A percentile compares a stretch with the other conserved stretches of the same genome.
Evolutionary conservation across 30 jellyfish, hydroid and myxozoan genomes (phyloP).

Genomic region (Chrysaora quinquecirrha): DNA sequence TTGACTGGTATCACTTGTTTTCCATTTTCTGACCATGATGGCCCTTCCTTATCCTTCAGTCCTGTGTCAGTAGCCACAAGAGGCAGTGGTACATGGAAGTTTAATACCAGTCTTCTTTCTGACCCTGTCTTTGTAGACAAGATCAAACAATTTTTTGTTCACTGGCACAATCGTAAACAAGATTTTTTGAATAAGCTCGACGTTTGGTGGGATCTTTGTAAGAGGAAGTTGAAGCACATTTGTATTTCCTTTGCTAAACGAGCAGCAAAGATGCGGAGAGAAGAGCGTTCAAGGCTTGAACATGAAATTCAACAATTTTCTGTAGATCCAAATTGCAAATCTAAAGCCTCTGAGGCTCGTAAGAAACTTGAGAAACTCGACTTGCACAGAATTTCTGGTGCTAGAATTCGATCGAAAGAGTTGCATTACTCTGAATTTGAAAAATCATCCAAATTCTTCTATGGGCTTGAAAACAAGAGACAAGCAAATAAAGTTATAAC

Average conservation of each 20-base stretch:
- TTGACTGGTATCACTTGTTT: conserved; percentile 1
- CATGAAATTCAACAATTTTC: neutral
- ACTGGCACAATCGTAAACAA: conserved; percentile 2
- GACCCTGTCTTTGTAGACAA: neutral
- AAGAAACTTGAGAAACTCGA: neutral
- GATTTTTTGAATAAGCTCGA: neutral
- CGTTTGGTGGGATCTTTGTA: conserved; percentile 37
- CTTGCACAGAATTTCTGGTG: neutral
- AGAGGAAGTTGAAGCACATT: conserved; percentile 12
- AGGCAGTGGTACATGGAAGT: neutral
- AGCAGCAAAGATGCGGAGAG: neutral
- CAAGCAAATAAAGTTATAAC: neutral
- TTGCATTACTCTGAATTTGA: neutral
- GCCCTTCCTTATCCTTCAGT: neutral
- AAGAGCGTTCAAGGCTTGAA: neutral
- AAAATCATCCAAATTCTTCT: conserved; percentile 1
- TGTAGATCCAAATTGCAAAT: neutral
- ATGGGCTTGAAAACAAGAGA: neutral
- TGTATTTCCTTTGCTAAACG: neutral
- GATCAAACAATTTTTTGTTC: neutral
- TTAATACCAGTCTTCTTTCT: conserved; percentile 5
- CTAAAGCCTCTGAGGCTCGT: neutral
- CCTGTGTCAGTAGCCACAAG: neutral
- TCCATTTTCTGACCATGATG: conserved; percentile 42
- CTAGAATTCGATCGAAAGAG: neutral